Base-by-base conservation (phyloP, 2,113 vertebrate genomes). In the Chascanopsetta lugubris region DNA sequence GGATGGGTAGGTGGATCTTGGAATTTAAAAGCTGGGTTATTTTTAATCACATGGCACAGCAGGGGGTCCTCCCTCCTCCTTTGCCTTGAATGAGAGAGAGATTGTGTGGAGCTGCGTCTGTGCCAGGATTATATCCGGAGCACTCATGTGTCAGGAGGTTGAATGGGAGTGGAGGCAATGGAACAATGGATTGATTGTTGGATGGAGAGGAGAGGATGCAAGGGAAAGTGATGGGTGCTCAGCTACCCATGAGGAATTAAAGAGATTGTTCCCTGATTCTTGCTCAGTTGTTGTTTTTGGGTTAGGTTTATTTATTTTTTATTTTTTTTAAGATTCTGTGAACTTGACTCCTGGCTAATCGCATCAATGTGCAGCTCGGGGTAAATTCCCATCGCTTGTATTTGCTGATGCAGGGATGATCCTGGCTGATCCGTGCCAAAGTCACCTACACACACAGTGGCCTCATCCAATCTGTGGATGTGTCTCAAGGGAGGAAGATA, bases 281-380 rank as follows among this genome's bases (percentile, higher is more conserved):
- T n/a, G n/a, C n/a, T n/a, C n/a, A n/a, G n/a, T n/a, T n/a, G n/a
- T n/a, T n/a, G n/a, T n/a, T n/a, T n/a, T n/a, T n/a, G n/a, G n/a
- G n/a, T n/a, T n/a, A n/a, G n/a, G n/a, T n/a, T n/a, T n/a, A n/a
- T n/a, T n/a, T n/a, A n/a, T n/a, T n/a, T n/a, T n/a, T n/a, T n/a
- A 13, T 38, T 30, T 30, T 30, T 30, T 30, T 63, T 72, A 21
- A 26, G 24, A 30, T 78, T 59, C 56, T 58, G 46, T 72, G 24
- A 69, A 76, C 47, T 64, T 71, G 45, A 25, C 42, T 63, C 8
- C 38, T 60, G 18, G n/a, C 53, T 88, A 68, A 78, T 75, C 69
- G 61, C 54, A 59, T 69, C 22, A 66, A 64, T 78, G 61, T 84
- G 75, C 67, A 64, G 38, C 34, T 69, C 32, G 61, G 46, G 38